Evolutionary conservation across 2,113 vertebrate species (phyloP).

Genomic region (Chionis minor): DNA sequence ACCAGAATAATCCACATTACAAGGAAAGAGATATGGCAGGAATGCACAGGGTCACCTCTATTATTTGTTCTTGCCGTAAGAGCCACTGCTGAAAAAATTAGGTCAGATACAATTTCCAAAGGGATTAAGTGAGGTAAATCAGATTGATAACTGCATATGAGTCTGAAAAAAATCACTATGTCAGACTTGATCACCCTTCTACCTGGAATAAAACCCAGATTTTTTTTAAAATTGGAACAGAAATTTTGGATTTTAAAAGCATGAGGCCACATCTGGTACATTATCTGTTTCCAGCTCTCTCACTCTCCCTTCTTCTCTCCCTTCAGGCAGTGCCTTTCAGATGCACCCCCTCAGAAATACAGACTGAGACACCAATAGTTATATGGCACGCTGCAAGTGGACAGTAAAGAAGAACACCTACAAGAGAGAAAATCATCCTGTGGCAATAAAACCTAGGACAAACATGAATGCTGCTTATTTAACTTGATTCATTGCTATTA

Average conservation of each 20-base stretch:
- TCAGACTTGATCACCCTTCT: neutral
- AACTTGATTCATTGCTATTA: neutral
- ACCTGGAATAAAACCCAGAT: neutral
- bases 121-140: slow-evolving; percentile 56
- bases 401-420: neutral
- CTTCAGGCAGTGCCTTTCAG: neutral
- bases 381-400: neutral
- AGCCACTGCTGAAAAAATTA: slow-evolving; percentile 47
- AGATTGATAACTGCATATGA: slow-evolving; percentile 38
- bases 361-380: neutral
- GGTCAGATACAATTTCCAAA: slow-evolving; percentile 49
- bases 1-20: slow-evolving; percentile 5
- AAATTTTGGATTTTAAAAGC: neutral
- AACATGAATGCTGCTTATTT: neutral
- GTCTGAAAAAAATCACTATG: neutral
- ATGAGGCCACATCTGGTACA: neutral
- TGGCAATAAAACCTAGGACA: neutral
- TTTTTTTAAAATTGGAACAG: neutral
- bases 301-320: neutral
- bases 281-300: neutral
- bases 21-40: slow-evolving; percentile 19
- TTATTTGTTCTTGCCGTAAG: slow-evolving; percentile 5
- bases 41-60: slow-evolving; percentile 45
- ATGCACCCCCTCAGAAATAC: neutral
- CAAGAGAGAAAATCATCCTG: neutral